These are phyloP conservation scores for Rotaria sp. DNA, from an alignment of 2,888 invertebrate species.

Conservation along the genomic window DNA sequence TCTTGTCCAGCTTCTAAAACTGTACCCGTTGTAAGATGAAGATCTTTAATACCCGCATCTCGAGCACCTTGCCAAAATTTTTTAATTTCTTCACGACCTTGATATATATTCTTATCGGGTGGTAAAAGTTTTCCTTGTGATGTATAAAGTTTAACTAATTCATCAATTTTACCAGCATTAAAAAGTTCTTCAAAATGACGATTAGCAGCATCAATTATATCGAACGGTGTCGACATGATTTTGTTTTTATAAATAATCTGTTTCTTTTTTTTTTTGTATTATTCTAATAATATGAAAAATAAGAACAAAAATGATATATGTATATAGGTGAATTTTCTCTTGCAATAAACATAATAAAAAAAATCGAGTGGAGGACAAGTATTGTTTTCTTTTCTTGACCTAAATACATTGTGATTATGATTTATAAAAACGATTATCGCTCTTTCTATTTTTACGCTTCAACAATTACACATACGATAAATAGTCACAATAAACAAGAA, in stretches of 20 bases:
- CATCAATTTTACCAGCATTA: neutral
- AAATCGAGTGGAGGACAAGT: neutral
- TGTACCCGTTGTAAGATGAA: neutral
- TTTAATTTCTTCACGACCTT: slow-evolving; percentile 4
- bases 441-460: neutral
- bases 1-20: neutral
- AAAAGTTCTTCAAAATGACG: neutral
- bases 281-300: neutral
- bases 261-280: neutral
- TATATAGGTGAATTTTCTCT: too few species aligned
- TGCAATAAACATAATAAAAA: too few species aligned
- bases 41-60: neutral
- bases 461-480: too few species aligned
- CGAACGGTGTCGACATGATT: neutral
- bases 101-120: neutral
- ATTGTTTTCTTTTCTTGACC: too few species aligned
- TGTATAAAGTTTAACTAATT: neutral
- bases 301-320: neutral
- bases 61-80: neutral
- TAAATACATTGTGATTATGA: too few species aligned
- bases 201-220: neutral
- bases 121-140: neutral
- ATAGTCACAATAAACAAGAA: too few species aligned
- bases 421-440: too few species aligned
- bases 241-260: too few species aligned